Conservation (phyloP, 2,113 vertebrate species). For the Ictidomys tridecemlineatus region DNA sequence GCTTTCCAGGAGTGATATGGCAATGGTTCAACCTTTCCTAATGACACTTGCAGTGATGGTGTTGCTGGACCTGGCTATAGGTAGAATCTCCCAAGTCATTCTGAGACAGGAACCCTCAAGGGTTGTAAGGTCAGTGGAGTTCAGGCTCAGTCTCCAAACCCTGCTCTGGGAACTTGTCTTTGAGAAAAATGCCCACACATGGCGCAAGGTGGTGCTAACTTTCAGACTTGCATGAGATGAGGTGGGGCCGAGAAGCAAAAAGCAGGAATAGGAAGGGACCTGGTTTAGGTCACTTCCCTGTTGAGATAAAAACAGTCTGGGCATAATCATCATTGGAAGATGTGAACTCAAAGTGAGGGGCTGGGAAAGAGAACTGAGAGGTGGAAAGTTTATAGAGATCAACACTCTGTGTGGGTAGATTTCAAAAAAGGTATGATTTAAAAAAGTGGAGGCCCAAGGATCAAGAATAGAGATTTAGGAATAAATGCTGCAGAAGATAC, state of each 20-base stretch:
- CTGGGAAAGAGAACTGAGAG: background rate
- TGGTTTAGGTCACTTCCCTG: background rate
- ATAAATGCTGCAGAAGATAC: background rate
- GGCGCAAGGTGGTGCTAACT: conserved; percentile 1
- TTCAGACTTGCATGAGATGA: background rate
- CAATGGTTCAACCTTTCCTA: background rate
- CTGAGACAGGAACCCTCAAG: background rate
- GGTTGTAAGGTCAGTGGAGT: background rate
- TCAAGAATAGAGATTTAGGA: conserved; percentile 31
- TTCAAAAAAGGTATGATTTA: conserved; percentile 51
- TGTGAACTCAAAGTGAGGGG: background rate
- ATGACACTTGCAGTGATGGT: background rate
- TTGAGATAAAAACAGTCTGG: background rate
- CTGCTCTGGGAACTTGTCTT: background rate
- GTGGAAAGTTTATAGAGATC: background rate
- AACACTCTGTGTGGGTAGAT: background rate
- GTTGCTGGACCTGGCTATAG: background rate
- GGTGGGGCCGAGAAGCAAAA: background rate
- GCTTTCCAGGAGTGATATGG: background rate
- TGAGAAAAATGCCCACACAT: conserved; percentile 24
- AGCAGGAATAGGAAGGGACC: background rate
- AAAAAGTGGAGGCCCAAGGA: background rate
- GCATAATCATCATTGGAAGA: background rate
- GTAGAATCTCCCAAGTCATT: background rate
- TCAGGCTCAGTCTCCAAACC: background rate